Percentiles rank a stretch among this genome's conserved stretches.
These are phyloP conservation scores for Oikopleura dioica DNA, from an alignment of 23 tunicate species.

Conservation along the genomic window DNA sequence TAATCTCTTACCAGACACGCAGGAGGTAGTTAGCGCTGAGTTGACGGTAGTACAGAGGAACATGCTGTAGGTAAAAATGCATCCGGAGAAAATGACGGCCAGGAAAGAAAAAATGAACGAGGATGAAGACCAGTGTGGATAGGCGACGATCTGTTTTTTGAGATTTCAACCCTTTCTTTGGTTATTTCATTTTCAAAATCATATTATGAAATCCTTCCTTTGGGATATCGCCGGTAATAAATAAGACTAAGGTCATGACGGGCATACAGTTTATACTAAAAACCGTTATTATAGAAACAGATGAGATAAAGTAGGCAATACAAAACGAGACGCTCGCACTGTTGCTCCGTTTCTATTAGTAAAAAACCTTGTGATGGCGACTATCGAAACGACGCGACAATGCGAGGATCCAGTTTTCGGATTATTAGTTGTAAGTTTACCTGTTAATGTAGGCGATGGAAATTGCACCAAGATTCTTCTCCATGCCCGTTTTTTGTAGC, in stretches of 20 bases:
- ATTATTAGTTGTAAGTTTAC: neutral
- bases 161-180: too few relatives aligned
- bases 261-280: slow-evolving; percentile 48
- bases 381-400: too few relatives aligned
- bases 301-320: too few relatives aligned
- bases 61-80: slow-evolving; percentile 54
- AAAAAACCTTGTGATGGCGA: too few relatives aligned
- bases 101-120: slow-evolving; percentile 22
- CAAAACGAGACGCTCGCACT: too few relatives aligned
- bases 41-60: slow-evolving; percentile 71
- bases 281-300: too few relatives aligned
- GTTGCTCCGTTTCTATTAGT: too few relatives aligned
- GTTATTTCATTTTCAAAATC: too few relatives aligned
- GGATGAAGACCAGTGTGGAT: slow-evolving; percentile 18
- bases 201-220: too few relatives aligned
- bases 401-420: too few relatives aligned
- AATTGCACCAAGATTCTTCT: slow-evolving; percentile 20
- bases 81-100: slow-evolving; percentile 29
- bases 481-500: slow-evolving; percentile 32
- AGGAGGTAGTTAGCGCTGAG: slow-evolving; percentile 55
- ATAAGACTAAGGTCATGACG: slow-evolving; percentile 15
- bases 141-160: slow-evolving; percentile 6
- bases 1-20: too few relatives aligned
- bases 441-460: slow-evolving; percentile 36
- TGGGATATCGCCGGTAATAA: slow-evolving; percentile 10